phyloP scores from a whole-genome alignment of 2,113 vertebrate species.

The Jacana jacana region DNA sequence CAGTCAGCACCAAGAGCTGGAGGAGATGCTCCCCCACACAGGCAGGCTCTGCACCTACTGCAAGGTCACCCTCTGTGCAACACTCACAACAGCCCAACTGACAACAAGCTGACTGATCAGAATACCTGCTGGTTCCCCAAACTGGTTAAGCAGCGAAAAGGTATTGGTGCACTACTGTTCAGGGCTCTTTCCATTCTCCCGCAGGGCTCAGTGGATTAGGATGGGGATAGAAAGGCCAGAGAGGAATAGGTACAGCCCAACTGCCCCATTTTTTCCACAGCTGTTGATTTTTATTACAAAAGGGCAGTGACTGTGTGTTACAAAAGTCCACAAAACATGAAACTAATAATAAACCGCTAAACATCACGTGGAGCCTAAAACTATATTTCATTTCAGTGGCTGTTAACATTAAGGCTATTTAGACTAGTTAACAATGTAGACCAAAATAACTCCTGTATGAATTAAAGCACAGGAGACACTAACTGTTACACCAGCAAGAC shows the following conservation, averaged over 20 bases:
- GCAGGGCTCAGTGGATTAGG: not conserved
- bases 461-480: not conserved
- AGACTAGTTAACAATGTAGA: not conserved
- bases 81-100: not conserved
- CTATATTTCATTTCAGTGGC: not conserved
- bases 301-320: not conserved
- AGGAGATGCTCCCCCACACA: not conserved
- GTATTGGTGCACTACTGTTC: not conserved
- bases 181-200: not conserved
- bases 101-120: rapidly evolving
- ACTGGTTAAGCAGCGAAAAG: not conserved
- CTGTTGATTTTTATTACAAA: not conserved
- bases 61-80: not conserved
- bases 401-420: not conserved
- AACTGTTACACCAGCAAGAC: not conserved
- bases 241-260: not conserved
- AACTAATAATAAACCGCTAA: not conserved
- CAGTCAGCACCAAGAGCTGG: not conserved
- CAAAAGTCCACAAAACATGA: not conserved
- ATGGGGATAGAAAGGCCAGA: not conserved
- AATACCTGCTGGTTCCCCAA: rapidly evolving
- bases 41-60: not conserved
- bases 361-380: not conserved
- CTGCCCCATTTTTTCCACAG: not conserved
- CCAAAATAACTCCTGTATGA: not conserved